Percentiles rank a stretch among this genome's conserved stretches.
Conservation (phyloP, 2,888 invertebrate species). For the Pseudoips prasinana region DNA sequence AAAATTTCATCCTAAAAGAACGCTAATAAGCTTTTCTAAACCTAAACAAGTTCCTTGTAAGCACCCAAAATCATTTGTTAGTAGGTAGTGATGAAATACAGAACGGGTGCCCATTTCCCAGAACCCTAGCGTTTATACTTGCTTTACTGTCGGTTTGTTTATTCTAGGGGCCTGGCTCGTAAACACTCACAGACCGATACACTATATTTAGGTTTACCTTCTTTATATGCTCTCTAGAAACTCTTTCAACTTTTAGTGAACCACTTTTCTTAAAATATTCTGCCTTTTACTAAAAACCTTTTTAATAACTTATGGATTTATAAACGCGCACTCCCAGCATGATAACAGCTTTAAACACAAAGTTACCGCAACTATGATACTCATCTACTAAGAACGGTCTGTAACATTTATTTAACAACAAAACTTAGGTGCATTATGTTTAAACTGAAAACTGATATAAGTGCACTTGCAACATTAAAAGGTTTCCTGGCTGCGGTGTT, state of each 20-base stretch:
- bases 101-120: conserved; percentile 59
- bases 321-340: too few species aligned
- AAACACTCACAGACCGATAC: conserved; percentile 71
- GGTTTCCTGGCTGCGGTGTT: conserved; percentile 43
- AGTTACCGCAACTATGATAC: conserved; percentile 2
- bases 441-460: conserved; percentile 46
- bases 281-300: conserved; percentile 4
- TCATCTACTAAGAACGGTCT: conserved; percentile 14
- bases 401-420: too few species aligned
- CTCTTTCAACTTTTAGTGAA: conserved; percentile 33
- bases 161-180: conserved; percentile 71
- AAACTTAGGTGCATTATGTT: conserved; percentile 23
- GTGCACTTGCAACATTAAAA: conserved; percentile 47
- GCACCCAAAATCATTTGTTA: conserved; percentile 46
- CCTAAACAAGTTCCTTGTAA: conserved; percentile 11
- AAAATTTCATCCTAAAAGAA: too few species aligned
- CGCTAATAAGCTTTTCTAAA: too few species aligned
- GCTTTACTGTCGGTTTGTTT: conserved; percentile 72
- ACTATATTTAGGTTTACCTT: conserved; percentile 69
- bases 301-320: conserved; percentile 1
- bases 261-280: conserved; percentile 10
- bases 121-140: conserved; percentile 66
- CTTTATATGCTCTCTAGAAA: conserved; percentile 61
- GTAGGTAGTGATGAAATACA: conserved; percentile 57
- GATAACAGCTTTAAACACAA: conserved; percentile 4